Conservation (phyloP, 2,888 invertebrate genomes). For the Conistra vaccinii region DNA sequence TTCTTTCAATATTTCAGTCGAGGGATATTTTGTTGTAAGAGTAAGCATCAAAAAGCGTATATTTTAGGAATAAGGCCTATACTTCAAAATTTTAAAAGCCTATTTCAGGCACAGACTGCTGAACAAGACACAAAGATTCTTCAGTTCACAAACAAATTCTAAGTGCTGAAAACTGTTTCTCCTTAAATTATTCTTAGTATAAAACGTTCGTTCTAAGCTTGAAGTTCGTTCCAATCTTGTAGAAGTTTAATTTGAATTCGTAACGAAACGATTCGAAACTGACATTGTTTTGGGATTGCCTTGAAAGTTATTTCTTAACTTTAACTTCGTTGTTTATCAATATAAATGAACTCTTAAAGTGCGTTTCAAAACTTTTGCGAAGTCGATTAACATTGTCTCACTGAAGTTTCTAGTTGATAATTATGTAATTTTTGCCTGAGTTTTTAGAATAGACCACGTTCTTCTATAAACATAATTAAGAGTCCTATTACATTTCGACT, state of each 20-base stretch:
- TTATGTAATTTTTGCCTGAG: too few relatives aligned
- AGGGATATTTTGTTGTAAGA: not conserved
- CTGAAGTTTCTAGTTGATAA: slow-evolving; percentile 11
- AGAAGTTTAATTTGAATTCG: slow-evolving; percentile 19
- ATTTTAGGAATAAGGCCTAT: not conserved
- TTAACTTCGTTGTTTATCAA: not conserved
- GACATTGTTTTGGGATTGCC: slow-evolving; percentile 9
- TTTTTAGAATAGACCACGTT: too few relatives aligned
- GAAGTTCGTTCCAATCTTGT: not conserved
- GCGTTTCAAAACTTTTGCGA: not conserved
- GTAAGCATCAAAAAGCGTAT: not conserved
- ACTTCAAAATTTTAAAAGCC: not conserved
- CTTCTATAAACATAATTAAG: not conserved
- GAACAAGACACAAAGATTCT: slow-evolving; percentile 3
- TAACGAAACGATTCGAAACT: slow-evolving; percentile 3
- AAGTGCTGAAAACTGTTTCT: not conserved
- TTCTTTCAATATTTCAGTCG: not conserved
- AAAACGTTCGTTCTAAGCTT: not conserved
- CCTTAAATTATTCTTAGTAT: not conserved
- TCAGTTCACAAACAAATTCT: slow-evolving; percentile 7
- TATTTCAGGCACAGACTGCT: not conserved
- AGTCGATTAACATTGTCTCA: not conserved
- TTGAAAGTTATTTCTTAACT: slow-evolving; percentile 21
- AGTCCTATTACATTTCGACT: too few relatives aligned
- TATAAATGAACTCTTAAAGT: slow-evolving; percentile 6